A percentile compares a stretch with the other conserved stretches of the same genome.
These are phyloP conservation scores for Solea solea DNA, from an alignment of 2,113 vertebrate species.

Conservation along the genomic window DNA sequence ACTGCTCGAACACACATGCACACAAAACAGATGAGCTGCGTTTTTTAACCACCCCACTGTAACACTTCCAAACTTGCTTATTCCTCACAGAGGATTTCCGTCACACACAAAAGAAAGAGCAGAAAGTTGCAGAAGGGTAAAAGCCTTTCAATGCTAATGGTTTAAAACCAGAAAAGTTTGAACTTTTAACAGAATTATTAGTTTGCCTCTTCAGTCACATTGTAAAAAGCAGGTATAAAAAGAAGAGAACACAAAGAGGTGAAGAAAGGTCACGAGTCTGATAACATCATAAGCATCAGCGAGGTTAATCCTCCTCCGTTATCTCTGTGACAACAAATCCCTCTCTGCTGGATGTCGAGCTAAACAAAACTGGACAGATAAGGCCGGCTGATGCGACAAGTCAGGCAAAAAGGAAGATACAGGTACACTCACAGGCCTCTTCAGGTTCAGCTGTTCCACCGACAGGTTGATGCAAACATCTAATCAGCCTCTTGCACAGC, in stretches of 20 bases:
- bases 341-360: constrained; percentile 2
- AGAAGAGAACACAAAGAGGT: background rate
- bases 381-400: background rate
- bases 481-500: too few relatives aligned
- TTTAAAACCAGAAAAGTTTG: background rate
- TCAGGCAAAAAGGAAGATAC: background rate
- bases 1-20: constrained; percentile 17
- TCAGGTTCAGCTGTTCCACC: too few relatives aligned
- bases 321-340: background rate
- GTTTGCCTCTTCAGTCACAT: constrained; percentile 5
- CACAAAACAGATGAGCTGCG: constrained; percentile 24
- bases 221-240: constrained; percentile 12
- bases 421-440: too few relatives aligned
- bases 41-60: constrained; percentile 41
- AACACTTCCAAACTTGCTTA: constrained; percentile 24
- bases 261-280: constrained; percentile 9
- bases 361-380: background rate
- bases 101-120: background rate
- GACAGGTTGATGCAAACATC: too few relatives aligned
- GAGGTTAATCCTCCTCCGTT: constrained; percentile 11
- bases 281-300: constrained; percentile 15
- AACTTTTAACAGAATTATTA: constrained; percentile 11
- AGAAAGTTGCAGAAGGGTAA: background rate
- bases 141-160: background rate
- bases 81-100: constrained; percentile 37